Conservation (phyloP, 2,113 vertebrate species). For the Pollimyrus isidori region DNA sequence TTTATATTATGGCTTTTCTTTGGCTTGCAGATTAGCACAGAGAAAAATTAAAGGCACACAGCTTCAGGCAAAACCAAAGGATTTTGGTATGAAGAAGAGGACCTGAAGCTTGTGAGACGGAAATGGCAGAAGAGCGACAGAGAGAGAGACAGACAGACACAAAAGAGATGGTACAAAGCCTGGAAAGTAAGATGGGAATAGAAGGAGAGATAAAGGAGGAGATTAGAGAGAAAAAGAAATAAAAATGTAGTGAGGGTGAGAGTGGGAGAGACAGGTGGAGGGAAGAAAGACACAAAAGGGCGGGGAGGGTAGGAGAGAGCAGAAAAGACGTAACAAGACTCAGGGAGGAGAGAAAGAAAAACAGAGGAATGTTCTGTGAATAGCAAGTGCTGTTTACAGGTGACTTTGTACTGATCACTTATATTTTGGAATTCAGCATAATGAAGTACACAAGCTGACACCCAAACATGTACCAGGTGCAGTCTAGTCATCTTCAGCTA, state of each 20-base stretch:
- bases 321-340: background rate
- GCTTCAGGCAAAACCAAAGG: background rate
- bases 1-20: conserved; percentile 11
- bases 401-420: background rate
- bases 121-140: background rate
- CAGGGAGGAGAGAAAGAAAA: background rate
- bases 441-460: background rate
- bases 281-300: background rate
- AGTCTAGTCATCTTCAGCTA: background rate
- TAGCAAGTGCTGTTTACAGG: background rate
- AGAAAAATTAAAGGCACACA: conserved; percentile 4
- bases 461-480: background rate
- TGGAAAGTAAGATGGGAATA: background rate
- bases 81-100: background rate
- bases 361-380: background rate
- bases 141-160: background rate
- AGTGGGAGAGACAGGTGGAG: background rate
- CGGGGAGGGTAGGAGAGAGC: background rate
- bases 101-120: background rate
- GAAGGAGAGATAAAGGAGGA: background rate
- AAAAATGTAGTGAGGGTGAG: background rate
- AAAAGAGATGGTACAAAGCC: background rate
- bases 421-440: background rate
- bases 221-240: background rate
- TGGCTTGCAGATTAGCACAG: conserved; percentile 11